These are phyloP conservation scores for Scaptodrosophila latifasciaeformis DNA, from an alignment of 2,888 invertebrate genomes.

Conservation along the genomic window DNA sequence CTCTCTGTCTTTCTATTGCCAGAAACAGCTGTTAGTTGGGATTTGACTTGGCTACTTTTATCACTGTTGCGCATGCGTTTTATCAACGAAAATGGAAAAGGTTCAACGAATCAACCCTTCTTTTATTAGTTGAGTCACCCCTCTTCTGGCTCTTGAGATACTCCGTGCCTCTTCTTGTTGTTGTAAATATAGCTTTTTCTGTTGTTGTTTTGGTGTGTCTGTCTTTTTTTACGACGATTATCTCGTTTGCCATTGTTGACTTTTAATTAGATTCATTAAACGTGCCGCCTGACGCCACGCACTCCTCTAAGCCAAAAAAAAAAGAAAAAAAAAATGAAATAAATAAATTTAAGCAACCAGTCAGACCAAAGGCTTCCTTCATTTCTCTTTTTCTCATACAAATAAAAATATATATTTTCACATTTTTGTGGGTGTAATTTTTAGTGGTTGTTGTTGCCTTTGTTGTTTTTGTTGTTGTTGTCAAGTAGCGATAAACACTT, in stretches of 20 bases:
- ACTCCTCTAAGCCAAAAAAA: no score
- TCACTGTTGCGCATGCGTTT: constrained; percentile 61
- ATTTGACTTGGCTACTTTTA: constrained; percentile 24
- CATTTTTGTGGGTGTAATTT: constrained; percentile 54
- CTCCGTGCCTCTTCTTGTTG: constrained; percentile 15
- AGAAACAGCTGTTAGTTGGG: constrained; percentile 55
- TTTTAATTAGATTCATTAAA: constrained; percentile 72
- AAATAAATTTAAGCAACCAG: no score
- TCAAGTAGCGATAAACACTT: constrained; percentile 63
- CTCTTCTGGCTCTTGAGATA: constrained; percentile 9
- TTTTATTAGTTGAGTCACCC: no score
- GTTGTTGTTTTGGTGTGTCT: constrained; percentile 11
- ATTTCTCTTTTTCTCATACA: not conserved
- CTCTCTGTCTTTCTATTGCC: no score
- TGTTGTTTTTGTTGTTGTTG: constrained; percentile 26
- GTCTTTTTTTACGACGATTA: constrained; percentile 49
- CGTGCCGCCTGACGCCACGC: constrained; percentile 54
- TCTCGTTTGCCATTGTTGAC: constrained; percentile 70
- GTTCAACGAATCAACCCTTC: no score
- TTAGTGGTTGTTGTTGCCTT: constrained; percentile 1
- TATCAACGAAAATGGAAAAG: no score
- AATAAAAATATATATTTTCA: constrained; percentile 19
- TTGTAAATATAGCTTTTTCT: constrained; percentile 13
- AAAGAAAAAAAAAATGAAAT: no score
- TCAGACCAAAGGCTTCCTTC: no score